Conservation (phyloP, 64 coral and sea anemone species). For the Stichodactyla helianthus region DNA sequence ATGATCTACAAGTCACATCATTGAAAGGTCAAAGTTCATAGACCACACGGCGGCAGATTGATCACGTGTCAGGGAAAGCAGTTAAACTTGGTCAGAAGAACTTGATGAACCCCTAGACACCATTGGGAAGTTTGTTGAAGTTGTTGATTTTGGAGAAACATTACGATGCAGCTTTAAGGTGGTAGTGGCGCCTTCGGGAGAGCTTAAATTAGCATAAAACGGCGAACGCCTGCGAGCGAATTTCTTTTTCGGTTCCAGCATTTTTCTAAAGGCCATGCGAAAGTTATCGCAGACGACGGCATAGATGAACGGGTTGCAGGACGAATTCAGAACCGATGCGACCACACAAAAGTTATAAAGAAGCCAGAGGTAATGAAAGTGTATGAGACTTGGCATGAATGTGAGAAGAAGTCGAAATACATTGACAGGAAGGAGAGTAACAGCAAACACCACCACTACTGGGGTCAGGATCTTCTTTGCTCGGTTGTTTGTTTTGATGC, state of each 20-base stretch:
- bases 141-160: neutral
- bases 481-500: conserved; percentile 57
- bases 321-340: conserved; percentile 55
- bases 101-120: neutral
- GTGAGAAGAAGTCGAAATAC: conserved; percentile 57
- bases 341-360: conserved; percentile 56
- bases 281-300: conserved; percentile 70
- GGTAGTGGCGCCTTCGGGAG: neutral
- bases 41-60: neutral
- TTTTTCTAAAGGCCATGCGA: conserved; percentile 46
- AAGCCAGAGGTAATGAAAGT: conserved; percentile 54
- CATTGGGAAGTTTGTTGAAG: neutral
- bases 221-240: neutral
- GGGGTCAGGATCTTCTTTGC: conserved; percentile 74
- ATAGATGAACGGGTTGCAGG: conserved; percentile 75
- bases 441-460: conserved; percentile 65
- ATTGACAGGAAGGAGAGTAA: conserved; percentile 52
- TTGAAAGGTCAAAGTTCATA: neutral
- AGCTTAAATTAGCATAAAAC: neutral
- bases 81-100: neutral
- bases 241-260: conserved; percentile 19
- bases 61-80: neutral
- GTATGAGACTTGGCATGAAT: conserved; percentile 17
- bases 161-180: neutral
- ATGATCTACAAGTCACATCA: neutral